A percentile compares a stretch with the other conserved stretches of the same genome.
phyloP scores from a whole-genome alignment of 2,113 vertebrate species.

The Nanorana parkeri region DNA sequence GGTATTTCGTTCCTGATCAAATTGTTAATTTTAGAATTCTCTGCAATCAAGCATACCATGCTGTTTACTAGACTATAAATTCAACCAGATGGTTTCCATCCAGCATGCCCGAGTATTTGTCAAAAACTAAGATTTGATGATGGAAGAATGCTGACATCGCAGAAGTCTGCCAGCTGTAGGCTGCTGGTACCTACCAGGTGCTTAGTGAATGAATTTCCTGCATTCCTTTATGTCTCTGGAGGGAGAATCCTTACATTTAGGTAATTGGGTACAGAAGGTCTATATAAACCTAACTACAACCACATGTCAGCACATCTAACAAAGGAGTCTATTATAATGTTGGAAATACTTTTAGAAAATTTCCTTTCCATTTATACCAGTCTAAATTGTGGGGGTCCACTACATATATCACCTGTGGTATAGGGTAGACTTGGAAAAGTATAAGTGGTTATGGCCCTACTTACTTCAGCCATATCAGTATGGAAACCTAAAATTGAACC shows the following conservation, averaged over 20 bases:
- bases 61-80: slow-evolving; percentile 4
- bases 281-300: slow-evolving; percentile 3
- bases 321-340: too few relatives aligned
- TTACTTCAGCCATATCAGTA: too few relatives aligned
- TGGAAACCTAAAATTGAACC: too few relatives aligned
- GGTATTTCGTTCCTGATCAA: not conserved
- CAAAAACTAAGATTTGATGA: slow-evolving; percentile 11
- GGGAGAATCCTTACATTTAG: slow-evolving; percentile 23
- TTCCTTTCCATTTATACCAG: too few relatives aligned
- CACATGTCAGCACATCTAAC: not conserved
- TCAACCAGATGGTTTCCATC: slow-evolving; percentile 17
- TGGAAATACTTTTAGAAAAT: too few relatives aligned
- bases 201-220: slow-evolving; percentile 11
- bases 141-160: not conserved
- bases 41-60: not conserved
- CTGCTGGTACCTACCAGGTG: slow-evolving; percentile 22
- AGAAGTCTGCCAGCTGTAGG: slow-evolving; percentile 28
- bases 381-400: too few relatives aligned
- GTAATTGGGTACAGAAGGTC: slow-evolving; percentile 1
- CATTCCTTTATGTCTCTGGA: not conserved
- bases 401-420: too few relatives aligned
- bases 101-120: not conserved
- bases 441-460: too few relatives aligned
- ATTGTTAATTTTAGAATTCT: not conserved
- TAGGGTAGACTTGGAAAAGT: too few relatives aligned